Evolutionary conservation across 2,888 invertebrate genomes (phyloP).

Genomic region (Argyresthia goedartella): DNA sequence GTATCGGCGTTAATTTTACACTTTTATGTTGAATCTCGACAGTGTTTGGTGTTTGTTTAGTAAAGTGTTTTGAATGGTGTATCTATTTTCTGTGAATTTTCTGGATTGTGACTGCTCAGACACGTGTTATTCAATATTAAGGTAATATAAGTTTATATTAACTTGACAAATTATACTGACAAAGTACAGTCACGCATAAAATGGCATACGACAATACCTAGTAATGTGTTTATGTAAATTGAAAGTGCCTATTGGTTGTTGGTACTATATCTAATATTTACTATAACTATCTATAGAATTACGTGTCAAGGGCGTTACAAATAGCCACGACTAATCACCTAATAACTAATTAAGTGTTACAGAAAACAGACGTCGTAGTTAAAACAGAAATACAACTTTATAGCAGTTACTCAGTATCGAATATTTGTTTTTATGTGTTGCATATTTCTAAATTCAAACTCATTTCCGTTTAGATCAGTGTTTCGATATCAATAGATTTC

Average conservation of each 20-base stretch:
- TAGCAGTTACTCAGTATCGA: neutral
- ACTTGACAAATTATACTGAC: no score
- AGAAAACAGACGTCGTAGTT: neutral
- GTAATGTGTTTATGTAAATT: no score
- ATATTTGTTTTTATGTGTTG: neutral
- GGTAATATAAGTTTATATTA: slow-evolving; percentile 10
- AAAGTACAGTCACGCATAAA: no score
- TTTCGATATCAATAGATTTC: no score
- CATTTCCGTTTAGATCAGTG: no score
- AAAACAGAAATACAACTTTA: neutral
- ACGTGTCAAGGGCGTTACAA: slow-evolving; percentile 8
- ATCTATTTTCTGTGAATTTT: slow-evolving; percentile 4
- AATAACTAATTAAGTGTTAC: slow-evolving; percentile 3
- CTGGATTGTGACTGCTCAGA: slow-evolving; percentile 7
- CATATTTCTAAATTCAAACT: neutral
- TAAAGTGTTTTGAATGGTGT: slow-evolving; percentile 7
- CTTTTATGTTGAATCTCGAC: slow-evolving; percentile 14
- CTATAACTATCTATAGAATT: neutral
- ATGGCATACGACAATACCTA: no score
- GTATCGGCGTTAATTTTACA: slow-evolving; percentile 14
- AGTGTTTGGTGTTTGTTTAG: slow-evolving; percentile 16
- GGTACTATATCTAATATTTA: neutral
- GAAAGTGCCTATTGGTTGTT: neutral
- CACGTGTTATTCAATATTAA: slow-evolving; percentile 8
- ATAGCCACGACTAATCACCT: slow-evolving; percentile 4